phyloP scores from a whole-genome alignment of 2,113 vertebrate species.

The Serinus canaria region DNA sequence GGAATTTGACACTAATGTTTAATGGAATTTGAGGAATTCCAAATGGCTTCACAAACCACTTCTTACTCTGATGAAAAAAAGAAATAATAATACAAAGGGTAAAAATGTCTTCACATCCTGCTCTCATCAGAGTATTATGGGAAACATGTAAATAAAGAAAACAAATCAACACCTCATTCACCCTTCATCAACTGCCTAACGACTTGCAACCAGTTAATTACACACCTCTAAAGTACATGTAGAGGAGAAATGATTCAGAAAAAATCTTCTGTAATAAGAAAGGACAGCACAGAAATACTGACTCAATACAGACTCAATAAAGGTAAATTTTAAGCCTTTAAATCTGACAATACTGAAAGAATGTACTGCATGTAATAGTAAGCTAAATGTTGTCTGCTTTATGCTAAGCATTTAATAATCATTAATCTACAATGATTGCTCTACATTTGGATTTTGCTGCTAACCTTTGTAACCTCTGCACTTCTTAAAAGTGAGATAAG shows the following conservation, averaged over 20 bases:
- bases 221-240: slow-evolving; percentile 63
- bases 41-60: slow-evolving; percentile 66
- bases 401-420: background rate
- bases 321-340: slow-evolving; percentile 28
- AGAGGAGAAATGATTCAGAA: slow-evolving; percentile 63
- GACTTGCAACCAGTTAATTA: slow-evolving; percentile 72
- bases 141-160: slow-evolving; percentile 72
- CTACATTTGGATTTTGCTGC: background rate
- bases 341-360: background rate
- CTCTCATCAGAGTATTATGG: slow-evolving; percentile 52
- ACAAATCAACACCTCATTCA: slow-evolving; percentile 69
- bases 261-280: slow-evolving; percentile 15
- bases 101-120: background rate
- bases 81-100: slow-evolving; percentile 45
- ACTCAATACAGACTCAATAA: background rate
- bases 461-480: background rate
- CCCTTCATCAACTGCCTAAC: slow-evolving; percentile 74
- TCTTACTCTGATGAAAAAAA: slow-evolving; percentile 58
- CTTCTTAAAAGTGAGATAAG: background rate
- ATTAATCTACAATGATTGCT: background rate
- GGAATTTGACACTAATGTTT: slow-evolving; percentile 44
- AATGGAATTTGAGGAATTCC: slow-evolving; percentile 66
- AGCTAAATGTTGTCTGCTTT: background rate
- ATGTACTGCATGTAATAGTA: background rate
- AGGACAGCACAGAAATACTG: background rate